Base-by-base conservation (phyloP, 2,797 vertebrate genomes). In the Pipistrellus pygmaeus region DNA sequence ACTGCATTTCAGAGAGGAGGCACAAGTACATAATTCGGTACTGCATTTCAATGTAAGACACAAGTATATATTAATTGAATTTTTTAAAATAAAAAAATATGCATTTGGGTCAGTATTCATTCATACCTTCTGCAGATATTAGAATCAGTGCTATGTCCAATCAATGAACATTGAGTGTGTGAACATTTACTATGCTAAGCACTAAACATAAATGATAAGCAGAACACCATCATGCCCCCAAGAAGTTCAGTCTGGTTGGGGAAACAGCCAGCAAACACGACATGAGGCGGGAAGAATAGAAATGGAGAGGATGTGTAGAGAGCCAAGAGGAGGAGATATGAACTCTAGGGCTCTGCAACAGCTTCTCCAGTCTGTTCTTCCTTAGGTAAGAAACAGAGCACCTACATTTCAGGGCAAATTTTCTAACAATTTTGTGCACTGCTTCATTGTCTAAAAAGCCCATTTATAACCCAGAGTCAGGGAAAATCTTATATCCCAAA, bases 391-490 rank as follows among this genome's bases (percentile, higher is more conserved):
- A 95, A 95, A 69, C 11, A 85, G 18, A 77, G 10, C 81, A 78
- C 11, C 38, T 88, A 25, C 25, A 64, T 73, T 87, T 78, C 1
- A 6, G 62, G 8, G 18, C 60, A n/a, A 60, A 83, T 83, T 75
- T 82, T 41, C 68, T 78, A 91, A 83, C 25, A 85, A 35, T 51
- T 95, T 87, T 91, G 87, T 88, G 57, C 0, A 46, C 57, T 12
- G 2, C 46, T 87, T 85, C 93, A 44, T 72, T 92, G 62, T 91
- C 92, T 90, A 12, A 69, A 97, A 94, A 95, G 55, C 51, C 64
- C 53, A 92, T 94, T 95, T 94, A 46, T 95, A 94, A 88, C 51
- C 76, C 21, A 8, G 25, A 94, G 84, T 95, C 84, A 95, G 77
- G 81, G 46, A 91, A 95, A 96, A 62, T 6, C 73, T 87, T 83